phyloP scores from a whole-genome alignment of 2,797 vertebrate species.

The Philypnodon macrostomus region DNA sequence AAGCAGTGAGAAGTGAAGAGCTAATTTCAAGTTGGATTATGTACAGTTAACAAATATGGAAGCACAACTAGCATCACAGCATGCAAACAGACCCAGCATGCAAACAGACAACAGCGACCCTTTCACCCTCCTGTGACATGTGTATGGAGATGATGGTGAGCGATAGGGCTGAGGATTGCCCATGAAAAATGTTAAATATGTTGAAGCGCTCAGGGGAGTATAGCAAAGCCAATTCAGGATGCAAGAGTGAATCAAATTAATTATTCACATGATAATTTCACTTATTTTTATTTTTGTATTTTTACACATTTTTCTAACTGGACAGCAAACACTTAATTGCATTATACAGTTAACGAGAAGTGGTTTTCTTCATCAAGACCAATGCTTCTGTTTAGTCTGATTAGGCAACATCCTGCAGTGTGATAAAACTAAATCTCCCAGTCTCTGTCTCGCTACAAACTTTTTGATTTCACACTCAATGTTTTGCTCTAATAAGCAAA shows the following conservation, averaged over 20 bases:
- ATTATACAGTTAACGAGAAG: background rate
- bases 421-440: background rate
- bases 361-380: background rate
- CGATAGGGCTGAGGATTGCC: constrained; percentile 5
- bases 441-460: background rate
- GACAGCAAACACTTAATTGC: background rate
- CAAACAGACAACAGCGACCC: constrained; percentile 48
- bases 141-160: background rate
- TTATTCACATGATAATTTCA: constrained; percentile 10
- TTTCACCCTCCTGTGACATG: constrained; percentile 27
- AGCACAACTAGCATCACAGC: constrained; percentile 27
- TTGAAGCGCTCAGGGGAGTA: constrained; percentile 9
- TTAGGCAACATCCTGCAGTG: background rate
- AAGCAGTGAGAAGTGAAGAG: constrained; percentile 25
- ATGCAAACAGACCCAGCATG: constrained; percentile 57
- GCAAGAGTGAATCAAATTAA: constrained; percentile 5
- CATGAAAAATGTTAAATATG: too few species aligned
- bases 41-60: constrained; percentile 34
- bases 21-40: constrained; percentile 38
- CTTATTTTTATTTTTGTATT: background rate
- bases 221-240: constrained; percentile 6
- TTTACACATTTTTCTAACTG: background rate
- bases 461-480: constrained; percentile 7
- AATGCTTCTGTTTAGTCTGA: background rate
- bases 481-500: constrained; percentile 6